Percentiles rank a stretch among this genome's conserved stretches.
phyloP scores from a whole-genome alignment of 1,140 invertebrate genomes.

The Archegozetes longisetosus region DNA sequence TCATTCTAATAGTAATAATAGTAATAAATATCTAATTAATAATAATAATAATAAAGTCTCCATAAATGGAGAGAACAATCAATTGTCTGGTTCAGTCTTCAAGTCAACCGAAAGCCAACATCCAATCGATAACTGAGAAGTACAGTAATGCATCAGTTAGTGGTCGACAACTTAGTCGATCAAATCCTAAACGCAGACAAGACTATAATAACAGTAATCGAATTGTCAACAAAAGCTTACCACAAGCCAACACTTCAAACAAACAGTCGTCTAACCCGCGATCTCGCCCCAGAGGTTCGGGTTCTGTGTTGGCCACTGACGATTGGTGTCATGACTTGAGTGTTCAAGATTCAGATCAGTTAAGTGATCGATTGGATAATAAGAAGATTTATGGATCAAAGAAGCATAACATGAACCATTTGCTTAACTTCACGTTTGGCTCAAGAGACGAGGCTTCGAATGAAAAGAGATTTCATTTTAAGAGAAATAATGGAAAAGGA shows the following conservation, averaged over 20 bases:
- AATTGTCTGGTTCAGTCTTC: not conserved
- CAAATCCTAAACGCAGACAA: not conserved
- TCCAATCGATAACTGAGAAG: too few relatives aligned
- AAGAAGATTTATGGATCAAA: slow-evolving; percentile 44
- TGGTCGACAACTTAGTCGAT: not conserved
- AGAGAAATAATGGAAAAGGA: too few relatives aligned
- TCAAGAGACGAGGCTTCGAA: slow-evolving; percentile 41
- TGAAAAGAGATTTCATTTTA: slow-evolving; percentile 26
- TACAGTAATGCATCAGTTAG: too few relatives aligned
- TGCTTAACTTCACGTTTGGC: slow-evolving; percentile 64
- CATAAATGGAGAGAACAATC: not conserved
- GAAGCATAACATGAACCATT: slow-evolving; percentile 78
- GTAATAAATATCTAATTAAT: not conserved
- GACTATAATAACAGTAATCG: not conserved
- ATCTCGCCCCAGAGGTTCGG: not conserved
- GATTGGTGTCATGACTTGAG: not conserved
- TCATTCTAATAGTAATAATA: not conserved
- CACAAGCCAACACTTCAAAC: not conserved
- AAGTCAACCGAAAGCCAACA: not conserved
- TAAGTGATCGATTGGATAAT: not conserved
- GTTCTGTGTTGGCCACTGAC: not conserved
- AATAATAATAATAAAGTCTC: not conserved
- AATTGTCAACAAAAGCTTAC: not conserved
- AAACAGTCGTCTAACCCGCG: not conserved
- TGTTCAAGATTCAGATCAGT: not conserved